These are phyloP conservation scores for Esox niger DNA, from an alignment of 2,113 vertebrate genomes.

Conservation along the genomic window DNA sequence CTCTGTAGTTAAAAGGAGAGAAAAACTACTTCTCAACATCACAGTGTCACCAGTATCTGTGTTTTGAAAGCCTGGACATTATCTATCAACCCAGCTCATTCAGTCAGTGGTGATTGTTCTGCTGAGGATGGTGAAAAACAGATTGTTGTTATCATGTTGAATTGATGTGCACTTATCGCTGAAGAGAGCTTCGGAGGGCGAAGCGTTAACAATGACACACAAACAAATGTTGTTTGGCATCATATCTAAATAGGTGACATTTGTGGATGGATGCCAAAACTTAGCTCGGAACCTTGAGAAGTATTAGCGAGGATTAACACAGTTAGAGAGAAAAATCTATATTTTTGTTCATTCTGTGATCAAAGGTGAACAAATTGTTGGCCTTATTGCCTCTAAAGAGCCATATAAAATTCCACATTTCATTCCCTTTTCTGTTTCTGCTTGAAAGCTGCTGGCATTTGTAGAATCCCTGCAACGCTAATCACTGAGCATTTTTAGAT, in stretches of 20 bases:
- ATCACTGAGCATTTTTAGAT: background rate
- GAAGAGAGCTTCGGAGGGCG: background rate
- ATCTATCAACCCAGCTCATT: background rate
- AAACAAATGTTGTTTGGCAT: slow-evolving; percentile 12
- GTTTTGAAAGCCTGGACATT: background rate
- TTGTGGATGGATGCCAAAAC: background rate
- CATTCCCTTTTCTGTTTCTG: background rate
- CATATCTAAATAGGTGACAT: slow-evolving; percentile 12
- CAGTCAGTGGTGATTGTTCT: background rate
- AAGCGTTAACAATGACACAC: background rate
- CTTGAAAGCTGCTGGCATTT: background rate
- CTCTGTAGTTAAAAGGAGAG: too few species aligned
- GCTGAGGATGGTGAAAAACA: slow-evolving; percentile 1
- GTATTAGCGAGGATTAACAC: background rate
- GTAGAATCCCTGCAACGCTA: too few species aligned
- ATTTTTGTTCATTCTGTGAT: background rate
- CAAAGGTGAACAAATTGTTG: too few species aligned
- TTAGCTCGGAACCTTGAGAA: background rate
- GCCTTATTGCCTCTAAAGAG: background rate
- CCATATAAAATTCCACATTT: too few species aligned
- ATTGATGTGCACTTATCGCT: background rate
- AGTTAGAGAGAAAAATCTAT: background rate
- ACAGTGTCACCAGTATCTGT: background rate
- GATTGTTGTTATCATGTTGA: background rate
- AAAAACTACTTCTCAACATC: background rate